Evolutionary conservation across 2,113 vertebrate genomes (phyloP).

Genomic region (Misgurnus mizolepis): DNA sequence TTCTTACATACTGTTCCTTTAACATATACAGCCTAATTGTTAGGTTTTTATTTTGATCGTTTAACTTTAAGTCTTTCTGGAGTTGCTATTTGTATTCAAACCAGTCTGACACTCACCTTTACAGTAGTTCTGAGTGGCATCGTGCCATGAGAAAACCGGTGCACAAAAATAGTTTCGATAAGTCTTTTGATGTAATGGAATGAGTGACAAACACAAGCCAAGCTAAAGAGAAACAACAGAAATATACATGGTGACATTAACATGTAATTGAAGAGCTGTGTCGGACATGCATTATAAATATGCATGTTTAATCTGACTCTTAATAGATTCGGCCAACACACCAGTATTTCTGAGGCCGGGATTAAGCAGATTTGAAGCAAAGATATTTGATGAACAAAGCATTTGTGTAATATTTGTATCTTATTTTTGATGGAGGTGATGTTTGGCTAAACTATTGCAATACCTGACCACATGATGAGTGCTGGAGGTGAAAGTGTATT

Average conservation of each 20-base stretch:
- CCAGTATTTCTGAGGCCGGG: no score
- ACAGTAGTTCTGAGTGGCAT: conserved; percentile 78
- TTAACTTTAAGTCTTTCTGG: background rate
- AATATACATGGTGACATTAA: no score
- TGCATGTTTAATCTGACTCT: background rate
- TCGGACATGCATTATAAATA: background rate
- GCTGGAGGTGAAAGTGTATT: conserved; percentile 72
- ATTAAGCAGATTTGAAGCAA: no score
- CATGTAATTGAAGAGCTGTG: no score
- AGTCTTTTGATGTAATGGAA: conserved; percentile 83
- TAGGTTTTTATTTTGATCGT: no score
- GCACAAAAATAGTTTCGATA: conserved; percentile 84
- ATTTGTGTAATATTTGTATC: no score
- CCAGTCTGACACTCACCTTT: conserved; percentile 68
- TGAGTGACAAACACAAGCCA: conserved; percentile 83
- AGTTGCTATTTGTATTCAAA: background rate
- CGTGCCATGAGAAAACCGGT: conserved; percentile 82
- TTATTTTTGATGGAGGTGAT: no score
- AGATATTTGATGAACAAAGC: no score
- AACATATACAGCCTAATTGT: no score
- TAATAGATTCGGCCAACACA: no score
- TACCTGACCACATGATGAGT: conserved; percentile 81
- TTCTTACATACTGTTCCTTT: no score
- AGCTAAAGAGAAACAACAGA: conserved; percentile 63
- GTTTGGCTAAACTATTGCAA: no score